Conservation (phyloP, 2,113 vertebrate genomes). For the Epinephelus moara region DNA sequence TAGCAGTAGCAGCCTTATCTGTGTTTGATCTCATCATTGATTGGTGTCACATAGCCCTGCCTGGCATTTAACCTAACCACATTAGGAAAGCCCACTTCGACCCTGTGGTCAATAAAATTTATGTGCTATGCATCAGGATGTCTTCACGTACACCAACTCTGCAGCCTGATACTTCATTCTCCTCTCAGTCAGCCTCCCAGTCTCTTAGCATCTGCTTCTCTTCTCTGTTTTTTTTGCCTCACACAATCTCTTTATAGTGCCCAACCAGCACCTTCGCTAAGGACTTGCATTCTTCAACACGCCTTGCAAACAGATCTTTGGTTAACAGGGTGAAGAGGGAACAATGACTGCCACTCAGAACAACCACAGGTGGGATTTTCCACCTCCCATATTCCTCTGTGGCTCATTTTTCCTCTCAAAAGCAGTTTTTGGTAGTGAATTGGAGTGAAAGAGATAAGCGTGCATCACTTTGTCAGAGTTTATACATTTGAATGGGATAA, state of each 20-base stretch:
- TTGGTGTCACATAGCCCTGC: conserved; percentile 41
- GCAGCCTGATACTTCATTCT: neutral
- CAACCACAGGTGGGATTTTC: conserved; percentile 29
- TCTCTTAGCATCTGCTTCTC: conserved; percentile 1
- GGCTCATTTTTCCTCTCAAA: conserved; percentile 23
- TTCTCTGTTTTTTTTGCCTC: neutral
- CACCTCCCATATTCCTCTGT: neutral
- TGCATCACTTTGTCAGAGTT: conserved; percentile 26
- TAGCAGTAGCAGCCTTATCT: conserved; percentile 11
- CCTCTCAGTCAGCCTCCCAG: conserved; percentile 2
- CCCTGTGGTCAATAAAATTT: conserved; percentile 55
- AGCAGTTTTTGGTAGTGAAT: conserved; percentile 2
- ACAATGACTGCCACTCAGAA: conserved; percentile 7
- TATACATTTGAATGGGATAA: conserved; percentile 18
- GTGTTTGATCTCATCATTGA: conserved; percentile 47
- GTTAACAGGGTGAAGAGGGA: conserved; percentile 32
- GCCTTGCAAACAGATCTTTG: conserved; percentile 19
- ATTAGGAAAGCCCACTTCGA: conserved; percentile 34
- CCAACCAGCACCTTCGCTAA: neutral
- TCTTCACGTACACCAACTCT: neutral
- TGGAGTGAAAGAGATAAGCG: conserved; percentile 11
- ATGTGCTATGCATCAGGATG: conserved; percentile 33
- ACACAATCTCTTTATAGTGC: conserved; percentile 9
- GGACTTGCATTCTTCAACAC: conserved; percentile 17
- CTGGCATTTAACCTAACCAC: conserved; percentile 56